Conservation (phyloP, 2,113 vertebrate species). For the Pardalotus punctatus region DNA sequence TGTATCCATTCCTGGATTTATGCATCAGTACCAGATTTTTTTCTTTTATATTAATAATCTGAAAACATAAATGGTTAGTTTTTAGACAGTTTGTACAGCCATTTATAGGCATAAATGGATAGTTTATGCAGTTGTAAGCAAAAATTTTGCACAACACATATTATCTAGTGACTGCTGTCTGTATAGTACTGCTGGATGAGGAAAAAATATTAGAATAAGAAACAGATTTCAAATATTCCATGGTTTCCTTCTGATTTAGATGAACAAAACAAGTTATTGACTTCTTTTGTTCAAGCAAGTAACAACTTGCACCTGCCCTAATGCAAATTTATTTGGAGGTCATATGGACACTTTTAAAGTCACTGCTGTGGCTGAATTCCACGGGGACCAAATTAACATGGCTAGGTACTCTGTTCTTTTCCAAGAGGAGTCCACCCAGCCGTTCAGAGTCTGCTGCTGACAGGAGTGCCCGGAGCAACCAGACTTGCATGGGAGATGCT, state of each 20-base stretch:
- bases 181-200: neutral
- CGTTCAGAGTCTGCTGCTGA: neutral
- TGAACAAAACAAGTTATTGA: neutral
- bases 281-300: neutral
- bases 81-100: neutral
- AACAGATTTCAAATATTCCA: neutral
- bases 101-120: neutral
- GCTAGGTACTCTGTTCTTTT: neutral
- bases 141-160: neutral
- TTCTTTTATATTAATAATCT: neutral
- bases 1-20: neutral
- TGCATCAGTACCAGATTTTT: neutral
- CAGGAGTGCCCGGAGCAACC: neutral
- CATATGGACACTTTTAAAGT: neutral
- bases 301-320: neutral
- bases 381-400: neutral
- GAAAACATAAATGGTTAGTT: neutral
- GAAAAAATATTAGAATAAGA: neutral
- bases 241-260: neutral
- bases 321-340: neutral
- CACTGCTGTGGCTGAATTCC: neutral
- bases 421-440: neutral
- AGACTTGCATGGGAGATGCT: neutral
- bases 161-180: neutral
- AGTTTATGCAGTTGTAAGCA: neutral